These are phyloP conservation scores for Incurvaria masculella DNA, from an alignment of 2,888 invertebrate genomes.

Conservation along the genomic window DNA sequence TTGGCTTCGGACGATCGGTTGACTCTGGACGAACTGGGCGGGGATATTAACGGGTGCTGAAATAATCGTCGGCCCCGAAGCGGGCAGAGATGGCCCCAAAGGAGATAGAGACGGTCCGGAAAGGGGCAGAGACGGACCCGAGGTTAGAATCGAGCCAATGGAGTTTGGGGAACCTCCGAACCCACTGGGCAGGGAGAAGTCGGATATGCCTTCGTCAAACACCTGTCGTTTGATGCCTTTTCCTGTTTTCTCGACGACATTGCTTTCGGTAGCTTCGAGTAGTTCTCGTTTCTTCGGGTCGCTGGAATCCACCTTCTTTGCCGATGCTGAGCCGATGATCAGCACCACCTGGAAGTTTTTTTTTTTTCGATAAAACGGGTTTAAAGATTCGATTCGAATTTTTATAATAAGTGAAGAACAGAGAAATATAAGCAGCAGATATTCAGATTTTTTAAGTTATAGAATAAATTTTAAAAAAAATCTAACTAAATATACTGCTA, in stretches of 20 bases:
- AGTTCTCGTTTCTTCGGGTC: constrained; percentile 36
- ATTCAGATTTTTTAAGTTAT: no score
- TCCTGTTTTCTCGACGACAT: constrained; percentile 30
- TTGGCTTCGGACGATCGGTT: constrained; percentile 4
- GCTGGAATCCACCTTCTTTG: constrained; percentile 29
- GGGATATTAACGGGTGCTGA: constrained; percentile 18
- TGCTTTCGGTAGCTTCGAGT: constrained; percentile 34
- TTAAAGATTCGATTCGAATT: no score
- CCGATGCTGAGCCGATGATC: constrained; percentile 33
- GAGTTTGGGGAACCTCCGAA: background rate
- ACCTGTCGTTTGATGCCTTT: constrained; percentile 41
- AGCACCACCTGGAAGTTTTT: constrained; percentile 44
- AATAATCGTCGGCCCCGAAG: constrained; percentile 19
- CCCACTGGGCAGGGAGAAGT: background rate
- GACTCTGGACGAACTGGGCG: no score
- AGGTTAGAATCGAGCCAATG: background rate
- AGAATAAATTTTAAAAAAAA: no score
- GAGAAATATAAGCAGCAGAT: no score
- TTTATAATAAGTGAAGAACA: no score
- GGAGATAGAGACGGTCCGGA: no score
- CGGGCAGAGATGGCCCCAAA: constrained; percentile 10
- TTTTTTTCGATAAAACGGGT: no score
- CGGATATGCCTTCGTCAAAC: constrained; percentile 13
- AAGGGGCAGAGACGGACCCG: background rate
- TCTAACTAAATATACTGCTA: no score